Evolutionary conservation across 2,113 vertebrate species (phyloP), one percentile per base, ranked within the genome.

Genomic region (Oriolus oriolus): DNA sequence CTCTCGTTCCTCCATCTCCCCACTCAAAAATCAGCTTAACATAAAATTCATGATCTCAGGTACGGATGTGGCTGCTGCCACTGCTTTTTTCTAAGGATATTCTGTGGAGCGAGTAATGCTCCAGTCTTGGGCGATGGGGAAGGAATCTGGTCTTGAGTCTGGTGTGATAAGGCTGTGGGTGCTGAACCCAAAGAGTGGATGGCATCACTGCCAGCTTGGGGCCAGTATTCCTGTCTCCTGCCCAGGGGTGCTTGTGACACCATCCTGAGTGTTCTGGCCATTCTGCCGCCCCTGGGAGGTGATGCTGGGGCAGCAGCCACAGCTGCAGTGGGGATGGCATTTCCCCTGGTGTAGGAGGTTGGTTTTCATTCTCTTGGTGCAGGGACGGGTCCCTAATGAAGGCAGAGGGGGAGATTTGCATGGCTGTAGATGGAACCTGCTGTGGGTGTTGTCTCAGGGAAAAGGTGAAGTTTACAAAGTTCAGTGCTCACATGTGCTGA

Each of bases 181-280:
- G 59, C 68, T 87, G 45, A 81, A 21, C 35, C 53, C 13, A 9
- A 24, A 87, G n/a, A 28, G n/a, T 20, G 64, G 47, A 24, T 78
- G 74, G 39, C 79, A 61, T 69, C 63, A 20, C 41, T 83, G 54
- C 41, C 63, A 70, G 10, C 15, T 26, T 56, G 71, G 22, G 22
- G 27, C 12, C 24, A 0, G 13, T 35, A 9, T 37, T 39, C 28
- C 23, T 0, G 0, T 42, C 23, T 69, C 30, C 45, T 73, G 23
- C 16, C 22, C 22, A 16, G 44, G 35, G 20, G 6, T 73, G 59
- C 35, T 44, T 31, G 33, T 65, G 65, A 4, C 33, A 70, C 39
- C 13, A 13, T 33, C 70, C 71, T 37, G 63, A 24, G 35, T 19
- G 8, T 83, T 65, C 45, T 83, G 74, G 30, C 37, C 33, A 5